Percentiles rank a stretch among this genome's conserved stretches.
Evolutionary conservation across 2,797 vertebrate genomes (phyloP).

Genomic region (Psittacula derbiana): DNA sequence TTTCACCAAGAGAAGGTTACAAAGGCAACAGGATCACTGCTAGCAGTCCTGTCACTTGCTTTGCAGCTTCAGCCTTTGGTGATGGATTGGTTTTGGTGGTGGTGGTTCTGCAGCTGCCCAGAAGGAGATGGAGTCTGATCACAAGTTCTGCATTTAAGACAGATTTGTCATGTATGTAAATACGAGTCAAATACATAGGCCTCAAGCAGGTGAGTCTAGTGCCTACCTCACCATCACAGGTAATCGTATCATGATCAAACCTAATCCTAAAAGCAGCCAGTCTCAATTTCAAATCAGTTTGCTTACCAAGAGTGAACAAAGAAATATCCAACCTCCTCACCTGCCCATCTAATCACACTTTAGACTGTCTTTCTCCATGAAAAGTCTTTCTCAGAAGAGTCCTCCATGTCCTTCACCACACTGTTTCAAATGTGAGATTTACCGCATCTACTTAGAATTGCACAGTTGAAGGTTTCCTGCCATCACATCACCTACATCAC

Average conservation of each 20-base stretch:
- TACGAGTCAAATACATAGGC: not conserved
- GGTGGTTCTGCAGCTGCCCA: not conserved
- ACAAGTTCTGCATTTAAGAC: not conserved
- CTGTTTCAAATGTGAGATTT: not conserved
- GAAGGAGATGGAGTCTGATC: not conserved
- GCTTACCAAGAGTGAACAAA: not conserved
- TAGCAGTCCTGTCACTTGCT: not conserved
- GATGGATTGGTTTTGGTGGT: not conserved
- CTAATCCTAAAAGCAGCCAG: not conserved
- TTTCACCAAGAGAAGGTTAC: not conserved
- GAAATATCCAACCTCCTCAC: not conserved
- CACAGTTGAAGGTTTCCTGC: not conserved
- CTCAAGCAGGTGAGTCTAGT: not conserved
- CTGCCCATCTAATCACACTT: not conserved
- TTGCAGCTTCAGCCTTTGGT: not conserved
- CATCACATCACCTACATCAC: not conserved
- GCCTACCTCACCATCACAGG: not conserved
- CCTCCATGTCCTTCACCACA: not conserved
- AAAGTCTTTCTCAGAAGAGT: not conserved
- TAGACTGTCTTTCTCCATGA: not conserved
- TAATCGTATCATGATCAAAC: not conserved
- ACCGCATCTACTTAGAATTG: not conserved
- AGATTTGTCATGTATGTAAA: not conserved
- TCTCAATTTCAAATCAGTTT: not conserved
- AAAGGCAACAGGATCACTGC: not conserved